These are phyloP conservation scores for Drosophila carrolli DNA, from an alignment of 1,140 invertebrate genomes.

Conservation along the genomic window DNA sequence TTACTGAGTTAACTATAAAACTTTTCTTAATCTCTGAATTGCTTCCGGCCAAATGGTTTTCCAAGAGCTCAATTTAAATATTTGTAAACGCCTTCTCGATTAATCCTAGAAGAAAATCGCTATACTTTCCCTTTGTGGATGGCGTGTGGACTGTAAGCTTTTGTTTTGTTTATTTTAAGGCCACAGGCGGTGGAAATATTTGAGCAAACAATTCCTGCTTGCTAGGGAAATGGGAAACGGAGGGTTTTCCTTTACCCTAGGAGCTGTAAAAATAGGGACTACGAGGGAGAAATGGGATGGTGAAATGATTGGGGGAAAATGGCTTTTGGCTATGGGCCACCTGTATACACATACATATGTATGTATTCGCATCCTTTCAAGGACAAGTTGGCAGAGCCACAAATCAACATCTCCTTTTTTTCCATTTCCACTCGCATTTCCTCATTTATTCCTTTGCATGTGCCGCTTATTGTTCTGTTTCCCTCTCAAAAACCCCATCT, in stretches of 20 bases:
- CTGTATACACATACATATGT: slow-evolving; percentile 37
- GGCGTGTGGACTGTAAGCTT: slow-evolving; percentile 38
- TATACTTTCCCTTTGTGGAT: slow-evolving; percentile 26
- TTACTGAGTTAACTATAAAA: not conserved
- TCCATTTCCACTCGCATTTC: slow-evolving; percentile 23
- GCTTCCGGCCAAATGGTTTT: not conserved
- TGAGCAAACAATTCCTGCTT: slow-evolving; percentile 29
- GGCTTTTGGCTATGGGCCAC: slow-evolving; percentile 66
- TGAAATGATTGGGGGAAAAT: slow-evolving; percentile 19
- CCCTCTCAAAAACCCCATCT: slow-evolving; percentile 9
- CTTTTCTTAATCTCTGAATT: not conserved
- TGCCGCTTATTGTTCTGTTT: slow-evolving; percentile 20
- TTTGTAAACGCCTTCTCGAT: slow-evolving; percentile 1
- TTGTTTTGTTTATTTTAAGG: slow-evolving; percentile 12
- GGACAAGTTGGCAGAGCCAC: slow-evolving; percentile 59
- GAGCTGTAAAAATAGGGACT: slow-evolving; percentile 10
- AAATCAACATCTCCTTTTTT: slow-evolving; percentile 62
- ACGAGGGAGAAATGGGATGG: not conserved
- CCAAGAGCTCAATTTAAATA: slow-evolving; percentile 28
- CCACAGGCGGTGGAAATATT: slow-evolving; percentile 45
- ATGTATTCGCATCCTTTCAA: slow-evolving; percentile 49
- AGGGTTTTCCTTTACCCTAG: slow-evolving; percentile 10
- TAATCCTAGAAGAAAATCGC: slow-evolving; percentile 27
- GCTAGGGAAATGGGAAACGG: slow-evolving; percentile 18
- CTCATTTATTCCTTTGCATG: slow-evolving; percentile 5